Conservation (phyloP, 2,888 invertebrate genomes). For the Bugula neritina region DNA sequence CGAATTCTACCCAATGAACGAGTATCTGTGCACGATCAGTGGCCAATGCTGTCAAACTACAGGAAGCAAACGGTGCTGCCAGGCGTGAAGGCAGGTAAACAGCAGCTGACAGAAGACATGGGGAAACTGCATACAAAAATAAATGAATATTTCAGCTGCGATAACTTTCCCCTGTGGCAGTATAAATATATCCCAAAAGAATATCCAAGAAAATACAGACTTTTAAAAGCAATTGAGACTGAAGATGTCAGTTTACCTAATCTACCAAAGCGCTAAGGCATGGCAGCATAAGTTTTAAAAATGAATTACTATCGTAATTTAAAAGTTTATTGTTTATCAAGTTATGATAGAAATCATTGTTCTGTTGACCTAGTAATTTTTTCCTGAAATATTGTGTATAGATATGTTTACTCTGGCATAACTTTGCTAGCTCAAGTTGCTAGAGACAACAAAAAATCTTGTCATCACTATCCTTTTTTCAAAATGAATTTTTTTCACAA, state of each 20-base stretch:
- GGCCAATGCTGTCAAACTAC: conserved; percentile 23
- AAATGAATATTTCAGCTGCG: conserved; percentile 19
- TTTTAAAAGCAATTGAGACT: conserved; percentile 10
- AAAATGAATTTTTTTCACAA: too few relatives aligned
- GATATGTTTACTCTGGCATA: too few relatives aligned
- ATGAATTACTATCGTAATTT: too few relatives aligned
- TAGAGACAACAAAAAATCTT: too few relatives aligned
- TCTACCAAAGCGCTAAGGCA: not conserved
- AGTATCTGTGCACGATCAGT: not conserved
- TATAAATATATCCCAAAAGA: conserved; percentile 20
- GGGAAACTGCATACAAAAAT: conserved; percentile 1
- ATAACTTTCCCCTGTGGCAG: conserved; percentile 21
- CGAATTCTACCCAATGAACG: conserved; percentile 9
- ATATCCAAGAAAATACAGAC: not conserved
- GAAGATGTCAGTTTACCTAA: not conserved
- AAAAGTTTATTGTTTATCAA: too few relatives aligned
- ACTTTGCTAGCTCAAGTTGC: too few relatives aligned
- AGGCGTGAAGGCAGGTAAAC: conserved; percentile 4
- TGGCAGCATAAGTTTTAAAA: too few relatives aligned
- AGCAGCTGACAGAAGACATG: conserved; percentile 17
- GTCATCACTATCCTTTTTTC: too few relatives aligned
- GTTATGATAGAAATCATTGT: too few relatives aligned
- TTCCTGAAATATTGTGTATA: too few relatives aligned
- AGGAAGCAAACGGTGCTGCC: conserved; percentile 7
- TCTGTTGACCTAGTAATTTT: too few relatives aligned